These are phyloP conservation scores for Himantopus leucocephalus DNA, from an alignment of 2,113 vertebrate species.

Conservation along the genomic window DNA sequence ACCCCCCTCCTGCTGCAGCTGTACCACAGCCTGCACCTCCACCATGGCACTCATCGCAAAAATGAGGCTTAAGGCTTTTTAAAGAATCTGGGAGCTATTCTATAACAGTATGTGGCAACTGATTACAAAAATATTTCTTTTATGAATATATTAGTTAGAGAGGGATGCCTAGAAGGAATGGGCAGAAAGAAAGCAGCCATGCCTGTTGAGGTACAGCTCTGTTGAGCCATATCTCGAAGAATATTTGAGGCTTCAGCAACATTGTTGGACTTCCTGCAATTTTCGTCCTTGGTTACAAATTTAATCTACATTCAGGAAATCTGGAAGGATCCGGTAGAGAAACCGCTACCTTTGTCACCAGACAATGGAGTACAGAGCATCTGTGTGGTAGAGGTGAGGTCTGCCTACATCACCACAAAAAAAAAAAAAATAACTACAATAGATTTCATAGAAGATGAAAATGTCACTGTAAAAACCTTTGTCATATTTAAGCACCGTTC, in stretches of 20 bases:
- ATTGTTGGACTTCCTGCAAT: background rate
- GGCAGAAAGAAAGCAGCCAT: background rate
- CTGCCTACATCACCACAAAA: background rate
- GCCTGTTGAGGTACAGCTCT: background rate
- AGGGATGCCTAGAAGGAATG: background rate
- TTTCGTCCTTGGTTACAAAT: background rate
- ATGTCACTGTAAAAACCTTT: background rate
- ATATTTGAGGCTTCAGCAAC: background rate
- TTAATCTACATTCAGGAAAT: background rate
- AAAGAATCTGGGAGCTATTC: background rate
- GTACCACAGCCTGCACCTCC: background rate
- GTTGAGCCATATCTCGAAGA: background rate
- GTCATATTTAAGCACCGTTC: background rate
- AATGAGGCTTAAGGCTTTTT: background rate
- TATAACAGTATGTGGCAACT: background rate
- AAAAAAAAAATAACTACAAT: background rate
- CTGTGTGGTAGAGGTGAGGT: accelerated
- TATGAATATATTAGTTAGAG: too few relatives aligned
- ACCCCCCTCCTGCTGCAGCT: background rate
- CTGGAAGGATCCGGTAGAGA: background rate
- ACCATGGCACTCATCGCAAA: accelerated
- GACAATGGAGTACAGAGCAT: background rate
- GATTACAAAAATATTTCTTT: background rate
- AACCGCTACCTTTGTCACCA: background rate
- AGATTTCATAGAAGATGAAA: background rate